phyloP scores from a whole-genome alignment of 2,113 vertebrate genomes.

The Lepus americanus region DNA sequence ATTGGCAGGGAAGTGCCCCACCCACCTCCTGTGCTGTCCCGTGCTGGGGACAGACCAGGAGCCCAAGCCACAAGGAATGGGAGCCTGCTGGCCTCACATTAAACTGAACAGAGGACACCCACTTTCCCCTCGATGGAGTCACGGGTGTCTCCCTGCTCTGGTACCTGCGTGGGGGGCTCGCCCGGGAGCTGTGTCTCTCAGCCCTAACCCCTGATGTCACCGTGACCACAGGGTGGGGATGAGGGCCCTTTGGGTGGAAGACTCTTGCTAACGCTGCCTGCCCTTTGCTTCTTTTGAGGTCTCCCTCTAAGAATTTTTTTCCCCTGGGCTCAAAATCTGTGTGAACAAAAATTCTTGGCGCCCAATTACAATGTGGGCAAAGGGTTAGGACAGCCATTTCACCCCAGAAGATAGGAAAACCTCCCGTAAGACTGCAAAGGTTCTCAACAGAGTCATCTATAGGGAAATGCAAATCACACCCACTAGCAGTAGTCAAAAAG shows the following conservation, averaged over 20 bases:
- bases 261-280: neutral
- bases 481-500: neutral
- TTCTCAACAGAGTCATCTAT: accelerated
- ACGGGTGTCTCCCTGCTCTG: neutral
- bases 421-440: neutral
- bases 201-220: neutral
- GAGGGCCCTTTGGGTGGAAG: neutral
- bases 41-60: neutral
- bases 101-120: neutral
- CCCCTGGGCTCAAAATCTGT: neutral
- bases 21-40: accelerated
- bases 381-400: neutral
- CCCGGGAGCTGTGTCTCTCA: neutral
- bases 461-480: neutral
- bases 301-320: neutral
- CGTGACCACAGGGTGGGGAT: accelerated
- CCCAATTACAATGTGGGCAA: neutral
- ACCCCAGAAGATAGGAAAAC: neutral
- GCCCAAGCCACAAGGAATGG: neutral
- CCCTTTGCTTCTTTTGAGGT: neutral
- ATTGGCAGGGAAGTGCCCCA: accelerated
- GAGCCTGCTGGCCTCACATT: neutral
- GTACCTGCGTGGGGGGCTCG: neutral
- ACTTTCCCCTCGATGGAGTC: neutral
- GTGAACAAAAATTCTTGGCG: neutral